Conservation (phyloP, 2,888 invertebrate species). For the Himalopsyche tibetana region DNA sequence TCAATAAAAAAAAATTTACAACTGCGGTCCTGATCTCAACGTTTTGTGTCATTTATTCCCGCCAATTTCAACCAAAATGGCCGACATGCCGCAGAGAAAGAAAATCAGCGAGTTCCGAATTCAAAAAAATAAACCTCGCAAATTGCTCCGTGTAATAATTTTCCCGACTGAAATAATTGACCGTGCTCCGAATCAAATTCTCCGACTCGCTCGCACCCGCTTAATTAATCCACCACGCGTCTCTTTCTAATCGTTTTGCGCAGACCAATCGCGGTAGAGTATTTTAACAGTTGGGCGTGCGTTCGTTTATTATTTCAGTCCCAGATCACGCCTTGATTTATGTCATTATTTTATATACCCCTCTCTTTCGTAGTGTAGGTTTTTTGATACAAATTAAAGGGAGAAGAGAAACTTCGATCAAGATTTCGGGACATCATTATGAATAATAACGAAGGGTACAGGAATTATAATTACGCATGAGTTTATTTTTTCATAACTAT, state of each 20-base stretch:
- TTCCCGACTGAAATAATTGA: slow-evolving; percentile 20
- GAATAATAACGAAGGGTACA: not conserved
- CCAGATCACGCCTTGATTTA: slow-evolving; percentile 63
- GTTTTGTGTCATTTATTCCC: slow-evolving; percentile 56
- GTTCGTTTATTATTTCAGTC: slow-evolving; percentile 60
- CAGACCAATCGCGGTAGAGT: slow-evolving; percentile 54
- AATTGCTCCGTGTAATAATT: slow-evolving; percentile 58
- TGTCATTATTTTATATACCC: slow-evolving; percentile 44
- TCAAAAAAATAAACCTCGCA: slow-evolving; percentile 47
- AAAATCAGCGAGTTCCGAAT: slow-evolving; percentile 54
- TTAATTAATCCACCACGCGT: slow-evolving; percentile 49
- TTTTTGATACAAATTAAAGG: slow-evolving; percentile 30
- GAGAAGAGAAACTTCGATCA: slow-evolving; percentile 10
- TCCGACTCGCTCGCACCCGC: slow-evolving; percentile 49
- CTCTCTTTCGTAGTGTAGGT: slow-evolving; percentile 44
- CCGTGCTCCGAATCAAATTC: slow-evolving; percentile 54
- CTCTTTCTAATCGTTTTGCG: slow-evolving; percentile 60
- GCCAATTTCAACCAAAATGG: slow-evolving; percentile 60
- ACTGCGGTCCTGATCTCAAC: slow-evolving; percentile 17
- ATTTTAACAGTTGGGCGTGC: slow-evolving; percentile 61
- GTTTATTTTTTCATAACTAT: not conserved
- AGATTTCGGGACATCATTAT: not conserved
- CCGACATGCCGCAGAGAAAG: slow-evolving; percentile 49
- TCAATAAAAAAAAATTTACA: no score
- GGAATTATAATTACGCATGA: not conserved